Conservation (phyloP, 2,888 invertebrate species). For the Tenthredo notha region DNA sequence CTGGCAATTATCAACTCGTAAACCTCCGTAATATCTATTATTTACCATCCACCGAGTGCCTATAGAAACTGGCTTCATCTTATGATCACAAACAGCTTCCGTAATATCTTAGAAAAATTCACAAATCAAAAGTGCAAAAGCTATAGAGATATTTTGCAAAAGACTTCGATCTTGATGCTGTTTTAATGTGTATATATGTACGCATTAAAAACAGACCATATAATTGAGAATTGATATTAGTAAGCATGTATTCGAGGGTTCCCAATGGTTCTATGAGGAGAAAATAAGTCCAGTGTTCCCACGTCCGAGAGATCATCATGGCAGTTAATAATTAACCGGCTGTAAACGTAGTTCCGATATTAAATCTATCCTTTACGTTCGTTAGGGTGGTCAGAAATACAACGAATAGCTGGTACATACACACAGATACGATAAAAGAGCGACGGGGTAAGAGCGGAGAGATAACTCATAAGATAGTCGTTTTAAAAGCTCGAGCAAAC, state of each 20-base stretch:
- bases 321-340: slow-evolving; percentile 62
- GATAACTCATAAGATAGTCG: slow-evolving; percentile 70
- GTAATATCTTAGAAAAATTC: background rate
- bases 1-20: slow-evolving; percentile 67
- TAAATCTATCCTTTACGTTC: slow-evolving; percentile 53
- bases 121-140: background rate
- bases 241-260: background rate
- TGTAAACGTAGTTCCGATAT: slow-evolving; percentile 58
- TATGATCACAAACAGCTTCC: background rate
- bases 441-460: slow-evolving; percentile 56
- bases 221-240: background rate
- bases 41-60: slow-evolving; percentile 51
- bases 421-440: slow-evolving; percentile 44
- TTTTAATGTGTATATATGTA: background rate
- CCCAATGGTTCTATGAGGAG: background rate
- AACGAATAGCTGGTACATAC: background rate
- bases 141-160: background rate
- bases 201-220: background rate
- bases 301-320: slow-evolving; percentile 46
- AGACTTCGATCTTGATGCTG: background rate
- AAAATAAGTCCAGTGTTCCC: slow-evolving; percentile 34
- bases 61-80: slow-evolving; percentile 6
- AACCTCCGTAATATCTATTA: slow-evolving; percentile 65
- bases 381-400: slow-evolving; percentile 43
- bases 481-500: slow-evolving; percentile 61